phyloP scores from a whole-genome alignment of 2,888 invertebrate genomes.

The Dascillus cervinus region DNA sequence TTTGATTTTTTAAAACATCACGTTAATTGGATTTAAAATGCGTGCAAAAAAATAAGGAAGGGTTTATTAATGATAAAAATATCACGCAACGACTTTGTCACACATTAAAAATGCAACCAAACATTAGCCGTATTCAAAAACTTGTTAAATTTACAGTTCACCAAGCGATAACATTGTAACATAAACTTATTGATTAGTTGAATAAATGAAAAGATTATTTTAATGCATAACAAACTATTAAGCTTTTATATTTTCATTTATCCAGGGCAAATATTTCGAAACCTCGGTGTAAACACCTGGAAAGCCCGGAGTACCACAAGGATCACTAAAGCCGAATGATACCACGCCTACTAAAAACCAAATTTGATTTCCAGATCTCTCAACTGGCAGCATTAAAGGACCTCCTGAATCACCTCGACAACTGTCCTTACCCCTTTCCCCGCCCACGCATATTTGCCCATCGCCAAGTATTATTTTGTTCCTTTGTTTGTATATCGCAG shows the following conservation, averaged over 20 bases:
- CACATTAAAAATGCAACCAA: too few species aligned
- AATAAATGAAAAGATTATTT: too few species aligned
- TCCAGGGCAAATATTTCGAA: conserved; percentile 53
- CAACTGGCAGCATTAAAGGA: conserved; percentile 53
- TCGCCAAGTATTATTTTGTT: conserved; percentile 42
- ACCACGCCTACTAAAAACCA: conserved; percentile 29
- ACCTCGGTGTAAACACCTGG: conserved; percentile 61
- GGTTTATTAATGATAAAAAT: too few species aligned
- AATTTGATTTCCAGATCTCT: conserved; percentile 16
- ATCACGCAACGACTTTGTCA: too few species aligned
- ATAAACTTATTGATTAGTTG: too few species aligned
- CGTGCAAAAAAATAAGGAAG: too few species aligned
- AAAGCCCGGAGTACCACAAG: conserved; percentile 44
- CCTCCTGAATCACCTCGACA: conserved; percentile 50
- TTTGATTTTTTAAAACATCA: too few species aligned
- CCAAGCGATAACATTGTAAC: too few species aligned
- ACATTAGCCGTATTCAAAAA: too few species aligned
- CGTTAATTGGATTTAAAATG: too few species aligned
- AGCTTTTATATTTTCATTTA: conserved; percentile 31
- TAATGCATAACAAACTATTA: background rate
- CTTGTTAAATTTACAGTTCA: too few species aligned
- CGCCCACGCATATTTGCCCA: conserved; percentile 64
- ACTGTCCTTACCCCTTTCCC: conserved; percentile 55
- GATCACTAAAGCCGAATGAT: conserved; percentile 35
- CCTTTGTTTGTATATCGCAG: conserved; percentile 39